Evolutionary conservation across 2,797 vertebrate species (phyloP).

Genomic region (Limosa lapponica): DNA sequence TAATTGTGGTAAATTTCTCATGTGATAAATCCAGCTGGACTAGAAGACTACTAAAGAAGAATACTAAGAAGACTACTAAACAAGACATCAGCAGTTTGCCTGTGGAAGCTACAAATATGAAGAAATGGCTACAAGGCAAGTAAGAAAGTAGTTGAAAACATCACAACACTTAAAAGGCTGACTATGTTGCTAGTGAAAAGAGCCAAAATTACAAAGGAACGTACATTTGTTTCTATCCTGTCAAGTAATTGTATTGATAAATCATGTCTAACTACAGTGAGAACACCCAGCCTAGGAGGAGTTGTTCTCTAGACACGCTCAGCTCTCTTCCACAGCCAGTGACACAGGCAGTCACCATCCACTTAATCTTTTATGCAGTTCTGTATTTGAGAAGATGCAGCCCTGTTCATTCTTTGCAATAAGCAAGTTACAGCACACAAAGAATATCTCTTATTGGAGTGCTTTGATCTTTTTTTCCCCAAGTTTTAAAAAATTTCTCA

Average conservation of each 20-base stretch:
- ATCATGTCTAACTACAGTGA: not conserved
- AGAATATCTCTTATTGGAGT: not conserved
- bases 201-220: not conserved
- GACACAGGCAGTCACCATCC: not conserved
- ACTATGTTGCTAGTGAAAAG: not conserved
- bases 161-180: not conserved
- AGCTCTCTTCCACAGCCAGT: not conserved
- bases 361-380: not conserved
- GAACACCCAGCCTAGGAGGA: not conserved
- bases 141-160: not conserved
- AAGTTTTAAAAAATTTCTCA: not conserved
- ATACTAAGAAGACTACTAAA: not conserved
- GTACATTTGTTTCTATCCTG: not conserved
- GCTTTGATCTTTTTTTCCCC: not conserved
- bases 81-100: not conserved
- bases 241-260: not conserved
- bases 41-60: not conserved
- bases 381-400: not conserved
- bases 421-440: not conserved
- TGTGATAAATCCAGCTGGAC: not conserved
- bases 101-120: not conserved
- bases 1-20: not conserved
- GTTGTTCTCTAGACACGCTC: not conserved
- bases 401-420: not conserved
- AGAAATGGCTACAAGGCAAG: not conserved